Evolutionary conservation across 2,797 vertebrate genomes (phyloP), one percentile per base, ranked within the genome.

Genomic region (Galagoides demidoff): DNA sequence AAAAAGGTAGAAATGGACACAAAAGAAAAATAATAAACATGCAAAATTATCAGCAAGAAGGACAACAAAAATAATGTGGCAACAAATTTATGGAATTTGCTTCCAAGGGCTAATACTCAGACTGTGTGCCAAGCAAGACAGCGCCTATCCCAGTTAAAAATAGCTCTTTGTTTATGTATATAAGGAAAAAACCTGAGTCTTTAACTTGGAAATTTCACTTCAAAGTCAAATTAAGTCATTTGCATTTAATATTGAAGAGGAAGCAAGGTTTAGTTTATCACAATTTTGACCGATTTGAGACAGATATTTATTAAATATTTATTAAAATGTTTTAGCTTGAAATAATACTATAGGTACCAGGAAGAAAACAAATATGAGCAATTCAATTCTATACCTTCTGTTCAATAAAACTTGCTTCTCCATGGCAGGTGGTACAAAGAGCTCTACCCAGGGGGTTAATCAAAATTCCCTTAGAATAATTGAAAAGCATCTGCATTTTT

Each of bases 281-380:
- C 19, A 61, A n/a, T 85, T 96, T 92, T 27, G 19, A 78, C 84
- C 96, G 82, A 95, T 93, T 95, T 95, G 85, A 94, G 86, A 96
- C 83, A 95, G 93, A 71, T 92, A 96, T 82, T 91, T 94, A 97
- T 96, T 96, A 97, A 97, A 95, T 96, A 97, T 96, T 97, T 96
- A 97, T 97, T 96, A 96, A 97, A 97, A 90, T 83, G 90, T 82
- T 93, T 95, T 85, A 96, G 92, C 85, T 96, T 98, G 94, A 17
- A 95, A 1, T 92, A 97, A 92, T 97, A 95, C 97, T 96, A 97
- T 92, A 95, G 93, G 86, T 96, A 87, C 90, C 89, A 97, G 95
- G 96, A 97, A 85, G 86, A 96, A 98, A 98, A 98, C 95, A 98
- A 98, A 97, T 96, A 97, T 96, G 92, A 94, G 97, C 98, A 98